Percentiles rank a stretch among this genome's conserved stretches.
Evolutionary conservation across 2,113 vertebrate species (phyloP).

Genomic region (Apeltes quadracus): DNA sequence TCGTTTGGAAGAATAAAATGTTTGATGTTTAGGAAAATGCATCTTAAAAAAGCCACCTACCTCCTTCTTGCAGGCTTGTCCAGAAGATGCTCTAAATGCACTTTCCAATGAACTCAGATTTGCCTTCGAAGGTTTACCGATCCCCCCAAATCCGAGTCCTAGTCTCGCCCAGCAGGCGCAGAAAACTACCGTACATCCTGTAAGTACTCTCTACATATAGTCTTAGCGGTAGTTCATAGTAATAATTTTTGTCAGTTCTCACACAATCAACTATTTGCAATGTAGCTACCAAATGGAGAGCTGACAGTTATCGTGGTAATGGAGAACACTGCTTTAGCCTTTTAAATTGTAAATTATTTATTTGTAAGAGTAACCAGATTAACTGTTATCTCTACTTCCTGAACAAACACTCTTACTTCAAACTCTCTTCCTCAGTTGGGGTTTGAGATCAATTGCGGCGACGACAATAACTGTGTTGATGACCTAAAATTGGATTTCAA

Average conservation of each 20-base stretch:
- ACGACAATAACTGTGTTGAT: slow-evolving; percentile 81
- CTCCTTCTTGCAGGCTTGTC: slow-evolving; percentile 66
- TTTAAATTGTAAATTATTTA: neutral
- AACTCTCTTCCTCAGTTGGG: slow-evolving; percentile 73
- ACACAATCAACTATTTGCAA: neutral
- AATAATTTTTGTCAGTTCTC: neutral
- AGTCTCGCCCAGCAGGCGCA: slow-evolving; percentile 51
- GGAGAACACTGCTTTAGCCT: too few relatives aligned
- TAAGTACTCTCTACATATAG: slow-evolving; percentile 48
- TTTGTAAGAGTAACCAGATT: neutral
- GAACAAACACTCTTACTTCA: neutral
- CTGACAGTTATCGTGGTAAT: neutral
- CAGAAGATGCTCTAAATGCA: slow-evolving; percentile 73
- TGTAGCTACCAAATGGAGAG: neutral
- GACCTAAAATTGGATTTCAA: slow-evolving; percentile 80
- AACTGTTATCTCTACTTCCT: neutral
- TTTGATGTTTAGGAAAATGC: neutral
- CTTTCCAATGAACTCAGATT: slow-evolving; percentile 75
- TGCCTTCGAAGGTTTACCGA: slow-evolving; percentile 66
- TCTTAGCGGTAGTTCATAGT: neutral
- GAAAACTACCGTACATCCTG: slow-evolving; percentile 51
- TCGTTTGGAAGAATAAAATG: neutral
- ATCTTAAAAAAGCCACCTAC: neutral
- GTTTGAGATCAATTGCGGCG: slow-evolving; percentile 87
- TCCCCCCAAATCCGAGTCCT: slow-evolving; percentile 26